Base-by-base conservation (phyloP, 2,888 invertebrate species). In the Agrenia bidenticulata region DNA sequence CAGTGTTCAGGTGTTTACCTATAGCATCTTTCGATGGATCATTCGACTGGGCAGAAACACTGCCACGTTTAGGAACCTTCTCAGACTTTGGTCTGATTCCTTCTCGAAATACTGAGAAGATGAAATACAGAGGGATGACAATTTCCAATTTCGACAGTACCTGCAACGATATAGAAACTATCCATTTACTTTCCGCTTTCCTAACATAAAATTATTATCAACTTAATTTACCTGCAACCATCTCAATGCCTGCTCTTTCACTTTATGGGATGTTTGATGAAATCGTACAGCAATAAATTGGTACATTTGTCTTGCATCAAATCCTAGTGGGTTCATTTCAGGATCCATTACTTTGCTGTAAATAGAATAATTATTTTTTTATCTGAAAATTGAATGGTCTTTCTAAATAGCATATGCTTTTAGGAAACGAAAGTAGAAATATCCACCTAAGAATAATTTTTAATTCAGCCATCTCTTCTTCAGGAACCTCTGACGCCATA, bases 291-390 rank as follows among this genome's bases (percentile, higher is more conserved):
- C 88, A 41, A 98, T 90, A 80, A 99, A 99, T 78, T 91, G 89
- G 81, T 96, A 99, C 86, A 98, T 89, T 77, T 93, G 90, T 74
- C 89, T 88, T n/a, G 93, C 89, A 78, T 94, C 93, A 78, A 98
- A 93, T 1, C 96, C 95, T 42, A 96, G 82, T 57, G 97, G 94
- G 69, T 92, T 92, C 85, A 96, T 91, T 78, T 97, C 96, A 0
- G 94, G 90, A 83, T 99, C 99, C 78, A 99, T 85, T 67, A 98
- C 93, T 86, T 98, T 98, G 78, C 92, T 94, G 32, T 7, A 32
- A n/a, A n/a, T n/a, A n/a, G 76, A 81, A 32, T 80, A 78, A 55
- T n/a, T n/a, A n/a, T n/a, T n/a, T n/a, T n/a, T n/a, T n/a, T n/a
- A n/a, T n/a, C n/a, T n/a, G n/a, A n/a, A n/a, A n/a, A n/a, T n/a